These are phyloP conservation scores for Drosophila rufa DNA, from an alignment of 1,140 invertebrate genomes.

Conservation along the genomic window DNA sequence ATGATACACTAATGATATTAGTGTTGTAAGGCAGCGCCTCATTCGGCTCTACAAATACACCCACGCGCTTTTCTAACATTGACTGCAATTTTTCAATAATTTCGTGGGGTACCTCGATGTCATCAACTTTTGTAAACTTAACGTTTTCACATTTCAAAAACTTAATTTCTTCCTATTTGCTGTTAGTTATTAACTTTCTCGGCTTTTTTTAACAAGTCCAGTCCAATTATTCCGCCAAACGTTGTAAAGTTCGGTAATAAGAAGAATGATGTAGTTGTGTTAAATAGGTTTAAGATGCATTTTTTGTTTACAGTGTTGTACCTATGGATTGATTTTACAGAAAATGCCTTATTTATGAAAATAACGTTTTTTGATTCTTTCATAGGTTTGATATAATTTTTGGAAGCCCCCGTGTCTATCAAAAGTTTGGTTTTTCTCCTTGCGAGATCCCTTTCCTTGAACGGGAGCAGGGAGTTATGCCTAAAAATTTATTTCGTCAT, in stretches of 20 bases:
- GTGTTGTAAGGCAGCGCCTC: not conserved
- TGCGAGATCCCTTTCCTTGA: too few relatives aligned
- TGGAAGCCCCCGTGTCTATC: too few relatives aligned
- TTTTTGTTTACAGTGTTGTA: conserved; percentile 1
- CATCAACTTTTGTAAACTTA: not conserved
- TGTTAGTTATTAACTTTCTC: too few relatives aligned
- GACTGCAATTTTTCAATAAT: not conserved
- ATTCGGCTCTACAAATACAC: conserved; percentile 1
- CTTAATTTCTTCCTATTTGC: too few relatives aligned
- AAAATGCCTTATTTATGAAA: conserved; percentile 2
- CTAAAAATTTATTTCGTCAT: too few relatives aligned
- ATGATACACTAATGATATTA: conserved; percentile 1
- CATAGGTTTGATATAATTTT: not conserved
- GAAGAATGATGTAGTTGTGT: not conserved
- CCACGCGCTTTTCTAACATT: not conserved
- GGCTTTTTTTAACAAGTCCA: not conserved
- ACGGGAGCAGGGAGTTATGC: too few relatives aligned
- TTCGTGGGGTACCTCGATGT: not conserved
- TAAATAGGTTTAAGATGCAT: not conserved
- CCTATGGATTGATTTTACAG: not conserved
- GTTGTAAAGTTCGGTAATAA: not conserved
- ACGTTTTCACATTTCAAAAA: too few relatives aligned
- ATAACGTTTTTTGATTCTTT: conserved; percentile 5
- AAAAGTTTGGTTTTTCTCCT: too few relatives aligned
- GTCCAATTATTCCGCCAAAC: not conserved